Percentiles rank a stretch among this genome's conserved stretches.
phyloP scores from a whole-genome alignment of 64 coral and sea anemone genomes.

The Stichodactyla helianthus region DNA sequence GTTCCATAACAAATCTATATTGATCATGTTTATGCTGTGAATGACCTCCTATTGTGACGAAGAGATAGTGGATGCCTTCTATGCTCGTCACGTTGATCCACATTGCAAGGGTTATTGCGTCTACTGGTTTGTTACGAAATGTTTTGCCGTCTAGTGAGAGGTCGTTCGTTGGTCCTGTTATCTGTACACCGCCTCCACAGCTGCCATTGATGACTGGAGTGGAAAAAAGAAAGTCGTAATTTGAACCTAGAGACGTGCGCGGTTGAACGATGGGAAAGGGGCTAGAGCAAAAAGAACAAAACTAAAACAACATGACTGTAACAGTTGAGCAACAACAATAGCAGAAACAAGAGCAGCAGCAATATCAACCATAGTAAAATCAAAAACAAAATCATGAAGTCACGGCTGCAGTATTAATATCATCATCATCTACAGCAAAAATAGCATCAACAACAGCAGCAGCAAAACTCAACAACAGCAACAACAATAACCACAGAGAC shows the following conservation, averaged over 20 bases:
- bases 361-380: too few species aligned
- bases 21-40: constrained; percentile 89
- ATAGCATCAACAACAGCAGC: too few species aligned
- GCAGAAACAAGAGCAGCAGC: too few species aligned
- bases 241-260: too few species aligned
- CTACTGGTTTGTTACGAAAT: constrained; percentile 89
- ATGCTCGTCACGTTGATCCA: constrained; percentile 80
- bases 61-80: constrained; percentile 68
- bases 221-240: neutral
- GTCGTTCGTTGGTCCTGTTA: constrained; percentile 56
- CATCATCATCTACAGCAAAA: too few species aligned
- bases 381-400: too few species aligned
- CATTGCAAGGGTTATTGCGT: constrained; percentile 78
- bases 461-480: too few species aligned
- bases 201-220: constrained; percentile 65
- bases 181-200: constrained; percentile 71
- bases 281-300: too few species aligned
- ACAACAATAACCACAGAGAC: too few species aligned
- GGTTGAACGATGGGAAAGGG: neutral
- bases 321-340: too few species aligned
- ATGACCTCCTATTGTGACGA: constrained; percentile 93
- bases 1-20: constrained; percentile 63
- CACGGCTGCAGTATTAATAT: too few species aligned
- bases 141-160: constrained; percentile 90
- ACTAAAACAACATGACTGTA: too few species aligned